Evolutionary conservation across 2,888 invertebrate species (phyloP), one percentile per base, ranked within the genome.

Genomic region (Leptopilina syphax): DNA sequence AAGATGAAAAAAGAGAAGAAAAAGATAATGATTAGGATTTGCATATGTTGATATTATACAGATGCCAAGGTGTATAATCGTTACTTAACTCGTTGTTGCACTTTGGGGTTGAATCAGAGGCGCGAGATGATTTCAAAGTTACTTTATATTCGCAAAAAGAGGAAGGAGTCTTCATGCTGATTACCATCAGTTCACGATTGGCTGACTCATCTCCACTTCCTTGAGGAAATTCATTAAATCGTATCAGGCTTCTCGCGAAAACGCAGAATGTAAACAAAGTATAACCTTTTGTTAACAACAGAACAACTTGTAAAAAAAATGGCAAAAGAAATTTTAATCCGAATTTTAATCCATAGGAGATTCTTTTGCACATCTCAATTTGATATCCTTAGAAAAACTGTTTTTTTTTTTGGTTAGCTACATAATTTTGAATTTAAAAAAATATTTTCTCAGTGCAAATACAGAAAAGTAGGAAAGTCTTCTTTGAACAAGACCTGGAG

Each of bases 41-140:
- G 27, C 54, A 67, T 18, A 18, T 44, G 41, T 34, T 34, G 34
- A 34, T 34, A 34, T 4, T 4, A 34, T 4, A 34, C 34, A 34
- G 34, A 34, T 34, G 34, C 34, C 13, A 80, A 65, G 82, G 8
- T 44, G 44, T 50, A 50, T 80, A 85, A 84, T 85, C 85, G 79
- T 60, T 84, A 65, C 67, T 63, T 63, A 63, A 63, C 63, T 76
- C 77, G 80, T 60, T 60, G 77, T 34, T 84, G 80, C 83, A 86
- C 82, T 68, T 76, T 60, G 66, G 80, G 80, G 70, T 76, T 77
- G 82, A 82, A 79, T 81, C 78, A 44, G 24, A 57, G 18, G 27
- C 63, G 27, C 63, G 44, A 76, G 50, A 54, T 76, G 67, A 77
- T 27, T 63, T 27, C 50, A 70, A 65, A 77, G 67, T 63, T 77